Conservation (phyloP, 2,888 invertebrate species). For the Meta bourneti region DNA sequence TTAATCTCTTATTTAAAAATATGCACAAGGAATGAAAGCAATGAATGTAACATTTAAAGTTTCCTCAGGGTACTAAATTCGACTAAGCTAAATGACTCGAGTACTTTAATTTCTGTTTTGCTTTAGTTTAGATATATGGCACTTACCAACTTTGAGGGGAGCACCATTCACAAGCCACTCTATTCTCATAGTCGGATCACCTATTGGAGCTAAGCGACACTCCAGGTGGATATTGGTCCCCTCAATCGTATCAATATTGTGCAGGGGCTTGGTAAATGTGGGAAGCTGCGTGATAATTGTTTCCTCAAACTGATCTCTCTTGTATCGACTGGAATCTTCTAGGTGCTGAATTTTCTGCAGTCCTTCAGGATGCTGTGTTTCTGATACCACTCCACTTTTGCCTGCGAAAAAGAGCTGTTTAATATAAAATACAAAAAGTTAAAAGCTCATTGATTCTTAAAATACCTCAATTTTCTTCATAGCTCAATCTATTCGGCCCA, state of each 20-base stretch:
- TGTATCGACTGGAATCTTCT: constrained; percentile 83
- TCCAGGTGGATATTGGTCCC: constrained; percentile 90
- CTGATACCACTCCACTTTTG: constrained; percentile 84
- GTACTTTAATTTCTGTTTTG: too few species aligned
- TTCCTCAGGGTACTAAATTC: too few species aligned
- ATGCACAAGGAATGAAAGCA: background rate
- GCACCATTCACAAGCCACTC: constrained; percentile 98
- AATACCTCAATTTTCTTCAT: background rate
- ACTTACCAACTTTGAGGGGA: constrained; percentile 91
- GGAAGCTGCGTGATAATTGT: constrained; percentile 90
- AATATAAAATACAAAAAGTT: background rate
- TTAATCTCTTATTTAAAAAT: too few species aligned
- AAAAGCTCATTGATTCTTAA: background rate
- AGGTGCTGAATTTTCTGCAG: constrained; percentile 94
- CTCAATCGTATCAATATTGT: constrained; percentile 89
- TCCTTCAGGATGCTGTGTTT: constrained; percentile 95
- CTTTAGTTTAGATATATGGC: constrained; percentile 3
- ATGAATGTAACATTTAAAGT: background rate
- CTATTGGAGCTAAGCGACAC: constrained; percentile 96
- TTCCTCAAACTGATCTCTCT: constrained; percentile 80
- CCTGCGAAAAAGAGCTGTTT: constrained; percentile 23
- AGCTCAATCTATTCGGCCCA: background rate
- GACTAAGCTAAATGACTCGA: too few species aligned
- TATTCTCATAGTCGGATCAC: constrained; percentile 96
- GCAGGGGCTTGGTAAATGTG: constrained; percentile 91